Percentiles rank a stretch among this genome's conserved stretches.
These are phyloP conservation scores for Nineta flava DNA, from an alignment of 2,888 invertebrate species.

Conservation along the genomic window DNA sequence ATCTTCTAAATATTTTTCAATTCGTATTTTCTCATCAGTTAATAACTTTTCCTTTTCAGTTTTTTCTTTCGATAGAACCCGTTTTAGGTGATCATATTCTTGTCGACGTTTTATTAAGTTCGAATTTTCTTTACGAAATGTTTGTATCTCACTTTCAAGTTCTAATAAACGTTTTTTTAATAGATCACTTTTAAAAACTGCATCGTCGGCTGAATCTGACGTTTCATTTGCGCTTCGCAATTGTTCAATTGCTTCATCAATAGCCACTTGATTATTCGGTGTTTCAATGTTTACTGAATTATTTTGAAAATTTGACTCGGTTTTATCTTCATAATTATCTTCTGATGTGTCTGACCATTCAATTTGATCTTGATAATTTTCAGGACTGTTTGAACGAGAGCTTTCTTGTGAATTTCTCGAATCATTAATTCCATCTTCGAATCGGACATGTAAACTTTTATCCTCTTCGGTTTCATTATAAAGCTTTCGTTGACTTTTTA, in stretches of 20 bases:
- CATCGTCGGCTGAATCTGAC: constrained; percentile 21
- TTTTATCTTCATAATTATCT: constrained; percentile 3
- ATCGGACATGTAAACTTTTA: background rate
- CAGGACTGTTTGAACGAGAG: background rate
- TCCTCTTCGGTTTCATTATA: background rate
- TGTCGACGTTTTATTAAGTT: constrained; percentile 26
- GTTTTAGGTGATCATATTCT: constrained; percentile 31
- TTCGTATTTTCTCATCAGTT: constrained; percentile 46
- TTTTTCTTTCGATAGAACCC: constrained; percentile 35
- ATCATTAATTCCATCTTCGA: background rate
- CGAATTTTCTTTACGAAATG: constrained; percentile 35
- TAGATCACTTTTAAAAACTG: constrained; percentile 38
- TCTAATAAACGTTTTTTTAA: constrained; percentile 44
- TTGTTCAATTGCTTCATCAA: constrained; percentile 12
- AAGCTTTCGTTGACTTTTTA: constrained; percentile 4
- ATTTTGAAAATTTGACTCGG: constrained; percentile 3
- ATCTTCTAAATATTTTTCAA: constrained; percentile 42
- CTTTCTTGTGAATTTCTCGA: background rate
- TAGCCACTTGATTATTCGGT: constrained; percentile 11
- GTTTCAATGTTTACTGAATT: constrained; percentile 1
- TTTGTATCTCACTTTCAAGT: constrained; percentile 45
- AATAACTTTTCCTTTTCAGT: constrained; percentile 34
- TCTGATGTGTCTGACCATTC: constrained; percentile 8
- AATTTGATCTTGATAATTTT: constrained; percentile 8
- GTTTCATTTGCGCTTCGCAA: constrained; percentile 11